A percentile compares a stretch with the other conserved stretches of the same genome.
Conservation (phyloP, 2,888 invertebrate genomes). For the Acholoe squamosa region DNA sequence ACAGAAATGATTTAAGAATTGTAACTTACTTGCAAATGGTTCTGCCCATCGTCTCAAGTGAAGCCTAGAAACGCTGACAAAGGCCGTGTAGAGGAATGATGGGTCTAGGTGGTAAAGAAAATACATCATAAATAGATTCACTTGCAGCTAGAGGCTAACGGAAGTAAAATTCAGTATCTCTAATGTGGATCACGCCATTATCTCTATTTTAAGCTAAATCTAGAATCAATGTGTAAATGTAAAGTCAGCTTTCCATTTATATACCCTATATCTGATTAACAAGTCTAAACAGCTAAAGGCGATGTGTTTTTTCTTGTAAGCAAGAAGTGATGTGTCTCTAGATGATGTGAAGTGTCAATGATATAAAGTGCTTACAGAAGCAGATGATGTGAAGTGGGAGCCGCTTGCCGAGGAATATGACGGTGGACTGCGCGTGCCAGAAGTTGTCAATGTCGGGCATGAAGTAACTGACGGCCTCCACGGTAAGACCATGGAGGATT, state of each 20-base stretch:
- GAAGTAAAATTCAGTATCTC: too few species aligned
- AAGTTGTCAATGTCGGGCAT: constrained; percentile 91
- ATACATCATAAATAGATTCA: too few species aligned
- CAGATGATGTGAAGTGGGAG: constrained; percentile 89
- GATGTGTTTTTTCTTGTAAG: too few species aligned
- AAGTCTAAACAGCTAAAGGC: too few species aligned
- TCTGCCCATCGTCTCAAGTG: constrained; percentile 84
- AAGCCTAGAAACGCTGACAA: constrained; percentile 84
- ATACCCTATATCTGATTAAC: too few species aligned
- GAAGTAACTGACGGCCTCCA: constrained; percentile 89
- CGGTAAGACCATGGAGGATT: constrained; percentile 89
- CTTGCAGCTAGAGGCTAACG: too few species aligned
- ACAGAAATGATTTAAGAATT: too few species aligned
- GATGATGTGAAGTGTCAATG: background rate
- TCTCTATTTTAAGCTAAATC: too few species aligned
- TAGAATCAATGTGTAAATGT: too few species aligned
- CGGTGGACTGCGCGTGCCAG: constrained; percentile 91
- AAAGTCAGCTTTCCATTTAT: too few species aligned
- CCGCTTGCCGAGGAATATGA: constrained; percentile 89
- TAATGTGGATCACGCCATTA: too few species aligned
- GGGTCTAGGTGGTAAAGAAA: constrained; percentile 82
- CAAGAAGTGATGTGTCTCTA: too few species aligned
- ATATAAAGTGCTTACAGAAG: constrained; percentile 87
- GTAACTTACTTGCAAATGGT: constrained; percentile 82
- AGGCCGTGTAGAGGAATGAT: constrained; percentile 85